Evolutionary conservation across 2,113 vertebrate genomes (phyloP).

Genomic region (Heloderma charlesbogerti): DNA sequence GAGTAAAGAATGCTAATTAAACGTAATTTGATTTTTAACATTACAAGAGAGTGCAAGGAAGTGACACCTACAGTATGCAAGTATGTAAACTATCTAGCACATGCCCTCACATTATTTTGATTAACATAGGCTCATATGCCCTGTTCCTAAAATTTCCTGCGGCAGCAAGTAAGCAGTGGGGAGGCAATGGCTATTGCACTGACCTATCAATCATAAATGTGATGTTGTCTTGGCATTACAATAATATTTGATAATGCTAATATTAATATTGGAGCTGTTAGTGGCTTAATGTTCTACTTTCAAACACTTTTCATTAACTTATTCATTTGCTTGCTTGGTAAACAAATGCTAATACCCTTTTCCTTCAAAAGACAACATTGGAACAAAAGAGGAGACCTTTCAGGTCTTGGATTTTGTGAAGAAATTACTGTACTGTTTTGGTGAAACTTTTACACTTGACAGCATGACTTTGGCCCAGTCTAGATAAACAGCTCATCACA

Average conservation of each 20-base stretch:
- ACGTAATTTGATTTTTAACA: neutral
- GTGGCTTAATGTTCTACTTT: neutral
- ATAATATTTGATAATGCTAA: neutral
- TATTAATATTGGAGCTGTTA: neutral
- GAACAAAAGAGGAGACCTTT: neutral
- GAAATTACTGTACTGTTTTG: neutral
- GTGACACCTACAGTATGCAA: neutral
- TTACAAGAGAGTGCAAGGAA: neutral
- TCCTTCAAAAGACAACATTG: neutral
- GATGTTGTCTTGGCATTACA: neutral
- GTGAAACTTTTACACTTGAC: neutral
- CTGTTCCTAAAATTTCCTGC: neutral
- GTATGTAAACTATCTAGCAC: neutral
- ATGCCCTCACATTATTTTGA: neutral
- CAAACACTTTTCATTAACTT: neutral
- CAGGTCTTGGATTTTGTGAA: neutral
- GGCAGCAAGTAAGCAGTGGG: neutral
- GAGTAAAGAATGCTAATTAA: conserved; percentile 4
- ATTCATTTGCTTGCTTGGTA: neutral
- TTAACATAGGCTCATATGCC: neutral
- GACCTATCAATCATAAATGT: neutral
- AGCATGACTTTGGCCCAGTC: neutral
- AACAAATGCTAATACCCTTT: neutral
- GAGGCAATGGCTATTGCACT: neutral
- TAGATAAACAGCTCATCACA: neutral